Conservation (phyloP, 2,797 vertebrate genomes). For the Neostethus bicornis region DNA sequence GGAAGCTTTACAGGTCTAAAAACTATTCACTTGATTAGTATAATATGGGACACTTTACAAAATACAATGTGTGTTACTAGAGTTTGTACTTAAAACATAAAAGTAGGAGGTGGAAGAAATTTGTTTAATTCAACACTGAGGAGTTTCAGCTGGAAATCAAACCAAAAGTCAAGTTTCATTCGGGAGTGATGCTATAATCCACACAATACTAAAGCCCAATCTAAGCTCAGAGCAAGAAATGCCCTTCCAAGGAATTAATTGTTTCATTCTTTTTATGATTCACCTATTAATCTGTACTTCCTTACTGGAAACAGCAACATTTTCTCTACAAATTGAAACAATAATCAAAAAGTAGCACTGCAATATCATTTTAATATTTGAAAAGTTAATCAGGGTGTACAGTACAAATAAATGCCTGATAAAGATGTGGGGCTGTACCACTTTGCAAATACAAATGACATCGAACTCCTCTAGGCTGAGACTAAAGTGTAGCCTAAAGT, state of each 20-base stretch:
- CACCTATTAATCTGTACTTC: neutral
- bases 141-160: slow-evolving; percentile 12
- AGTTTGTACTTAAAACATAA: slow-evolving; percentile 35
- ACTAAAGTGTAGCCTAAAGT: slow-evolving; percentile 66
- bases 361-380: slow-evolving; percentile 2
- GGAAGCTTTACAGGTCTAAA: too few species aligned
- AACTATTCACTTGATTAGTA: too few species aligned
- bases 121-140: slow-evolving; percentile 1
- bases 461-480: slow-evolving; percentile 50
- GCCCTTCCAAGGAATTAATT: neutral
- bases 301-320: neutral
- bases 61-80: too few species aligned
- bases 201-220: neutral
- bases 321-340: neutral
- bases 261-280: neutral
- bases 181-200: neutral
- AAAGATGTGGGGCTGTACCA: slow-evolving; percentile 32
- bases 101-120: slow-evolving; percentile 25
- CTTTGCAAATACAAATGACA: slow-evolving; percentile 35
- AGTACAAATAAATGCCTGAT: slow-evolving; percentile 11
- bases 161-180: slow-evolving; percentile 8
- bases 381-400: slow-evolving; percentile 16
- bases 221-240: slow-evolving; percentile 3
- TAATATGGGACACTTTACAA: too few species aligned
- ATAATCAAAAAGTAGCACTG: neutral